Base-by-base conservation (phyloP, 2,888 invertebrate genomes). In the Tetrapedia diversipes region DNA sequence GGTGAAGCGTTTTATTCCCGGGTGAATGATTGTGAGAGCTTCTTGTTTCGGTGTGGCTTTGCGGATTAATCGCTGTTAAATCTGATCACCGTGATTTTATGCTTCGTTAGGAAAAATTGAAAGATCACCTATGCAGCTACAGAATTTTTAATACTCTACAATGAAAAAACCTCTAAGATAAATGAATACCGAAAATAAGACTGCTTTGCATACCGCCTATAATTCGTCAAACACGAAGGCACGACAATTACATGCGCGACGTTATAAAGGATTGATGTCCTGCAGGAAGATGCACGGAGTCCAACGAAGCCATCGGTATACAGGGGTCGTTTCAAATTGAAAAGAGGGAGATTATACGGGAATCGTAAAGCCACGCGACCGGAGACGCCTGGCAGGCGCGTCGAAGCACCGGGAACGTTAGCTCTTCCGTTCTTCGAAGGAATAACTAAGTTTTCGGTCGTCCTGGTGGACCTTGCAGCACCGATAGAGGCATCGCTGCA, bases 311-410 rank as follows among this genome's bases (percentile, higher is more conserved):
- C 45, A 56, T 66, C 49, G 47, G 57, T 4, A 24, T 14, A 60
- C 47, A 66, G 73, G 45, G 61, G 51, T 37, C 67, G 79, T 86
- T 86, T 82, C 74, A 79, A 86, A 86, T 85, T 88, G 83, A 24
- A 51, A 80, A 84, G 84, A 77, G 76, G 67, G 75, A 66, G 77
- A 81, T 83, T 83, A 86, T 83, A 83, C 86, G 84, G n/a, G 76
- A 84, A 85, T 86, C 80, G 86, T 89, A 90, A 88, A 89, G 90
- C 86, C 91, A 91, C 91, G 90, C 89, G 91, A 91, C 91, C 91
- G 91, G 91, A 91, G 89, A 90, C 88, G 89, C 82, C 89, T 84
- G 86, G 86, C 89, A 87, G 91, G 86, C 90, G 88, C 89, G 89
- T 88, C 89, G 82, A 83, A 83, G 79, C 86, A 88, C 88, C 90